Conservation (phyloP, 2,797 vertebrate genomes). For the Paramormyrops hopkinsi region DNA sequence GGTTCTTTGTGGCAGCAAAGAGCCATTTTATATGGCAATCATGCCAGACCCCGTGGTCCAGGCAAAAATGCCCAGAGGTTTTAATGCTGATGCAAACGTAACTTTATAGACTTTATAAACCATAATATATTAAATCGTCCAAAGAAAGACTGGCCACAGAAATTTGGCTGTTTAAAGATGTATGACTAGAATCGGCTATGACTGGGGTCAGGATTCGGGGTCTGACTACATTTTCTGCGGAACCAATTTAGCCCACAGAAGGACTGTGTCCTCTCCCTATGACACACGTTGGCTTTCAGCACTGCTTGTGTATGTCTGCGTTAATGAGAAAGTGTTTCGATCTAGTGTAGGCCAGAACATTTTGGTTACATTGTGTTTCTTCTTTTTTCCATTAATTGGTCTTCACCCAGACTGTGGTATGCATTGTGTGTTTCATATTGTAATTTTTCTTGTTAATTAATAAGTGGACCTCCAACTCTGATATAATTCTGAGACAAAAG, state of each 20-base stretch:
- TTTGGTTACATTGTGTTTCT: background rate
- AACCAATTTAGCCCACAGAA: background rate
- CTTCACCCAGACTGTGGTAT: background rate
- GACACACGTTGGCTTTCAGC: background rate
- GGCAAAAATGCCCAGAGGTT: background rate
- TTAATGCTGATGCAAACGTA: background rate
- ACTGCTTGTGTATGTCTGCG: background rate
- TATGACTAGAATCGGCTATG: background rate
- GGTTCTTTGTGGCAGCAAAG: background rate
- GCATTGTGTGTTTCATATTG: background rate
- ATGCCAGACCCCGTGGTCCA: background rate
- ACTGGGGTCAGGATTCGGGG: background rate
- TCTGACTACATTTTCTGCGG: background rate
- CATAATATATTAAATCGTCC: background rate
- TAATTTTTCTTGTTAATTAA: background rate
- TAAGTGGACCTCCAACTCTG: constrained; percentile 15
- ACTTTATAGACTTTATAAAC: background rate
- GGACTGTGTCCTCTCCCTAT: background rate
- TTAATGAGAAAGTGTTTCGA: constrained; percentile 11
- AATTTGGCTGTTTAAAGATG: background rate
- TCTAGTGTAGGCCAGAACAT: background rate
- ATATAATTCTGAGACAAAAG: constrained; percentile 5
- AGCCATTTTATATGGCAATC: background rate
- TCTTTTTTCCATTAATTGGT: background rate
- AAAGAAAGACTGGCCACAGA: background rate